Evolutionary conservation across 2,113 vertebrate species (phyloP).

Genomic region (Antigone vipio): DNA sequence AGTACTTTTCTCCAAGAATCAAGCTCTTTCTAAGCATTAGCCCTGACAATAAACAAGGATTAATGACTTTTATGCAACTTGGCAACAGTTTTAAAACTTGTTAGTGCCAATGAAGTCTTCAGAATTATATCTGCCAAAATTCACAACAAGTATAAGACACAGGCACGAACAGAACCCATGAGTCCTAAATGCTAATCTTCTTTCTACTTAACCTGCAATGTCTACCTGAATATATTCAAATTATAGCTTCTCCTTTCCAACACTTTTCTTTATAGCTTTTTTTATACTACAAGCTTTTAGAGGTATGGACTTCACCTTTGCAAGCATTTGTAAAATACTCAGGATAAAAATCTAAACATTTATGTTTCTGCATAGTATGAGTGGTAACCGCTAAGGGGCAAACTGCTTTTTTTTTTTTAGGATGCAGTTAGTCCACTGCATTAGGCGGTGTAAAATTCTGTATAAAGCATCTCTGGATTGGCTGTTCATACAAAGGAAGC

Average conservation of each 20-base stretch:
- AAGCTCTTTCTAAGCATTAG: neutral
- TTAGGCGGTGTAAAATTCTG: neutral
- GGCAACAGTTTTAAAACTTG: neutral
- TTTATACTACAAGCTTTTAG: neutral
- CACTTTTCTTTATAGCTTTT: fast-evolving
- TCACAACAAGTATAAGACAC: neutral
- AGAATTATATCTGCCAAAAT: neutral
- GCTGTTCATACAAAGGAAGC: neutral
- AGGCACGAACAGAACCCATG: neutral
- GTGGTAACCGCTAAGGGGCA: neutral
- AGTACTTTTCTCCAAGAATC: neutral
- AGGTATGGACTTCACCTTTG: neutral
- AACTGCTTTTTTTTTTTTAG: neutral
- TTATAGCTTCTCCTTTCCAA: neutral
- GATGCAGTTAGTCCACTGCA: neutral
- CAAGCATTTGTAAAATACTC: neutral
- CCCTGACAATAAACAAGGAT: neutral
- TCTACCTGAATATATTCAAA: neutral
- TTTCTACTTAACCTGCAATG: neutral
- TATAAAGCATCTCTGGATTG: neutral
- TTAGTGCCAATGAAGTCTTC: neutral
- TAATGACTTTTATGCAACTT: conserved; percentile 7
- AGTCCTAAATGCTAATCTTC: neutral
- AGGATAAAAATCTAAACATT: neutral
- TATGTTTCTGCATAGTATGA: neutral